Evolutionary conservation across 2,113 vertebrate genomes (phyloP).

Genomic region (Cynopterus brachyotis): DNA sequence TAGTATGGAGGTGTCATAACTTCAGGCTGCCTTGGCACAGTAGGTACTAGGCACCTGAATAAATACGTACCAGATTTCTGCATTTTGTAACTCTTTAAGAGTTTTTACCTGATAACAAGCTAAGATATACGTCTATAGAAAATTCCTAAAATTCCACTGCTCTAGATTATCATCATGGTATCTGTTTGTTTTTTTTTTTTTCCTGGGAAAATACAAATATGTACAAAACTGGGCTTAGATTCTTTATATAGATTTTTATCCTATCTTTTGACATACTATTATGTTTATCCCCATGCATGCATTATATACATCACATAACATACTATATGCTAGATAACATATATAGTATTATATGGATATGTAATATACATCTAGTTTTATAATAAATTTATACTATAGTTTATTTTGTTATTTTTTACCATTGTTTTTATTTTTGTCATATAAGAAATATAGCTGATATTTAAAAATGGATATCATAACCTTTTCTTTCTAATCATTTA

Average conservation of each 20-base stretch:
- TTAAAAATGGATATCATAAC: not conserved
- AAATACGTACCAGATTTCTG: not conserved
- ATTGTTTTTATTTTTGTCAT: not conserved
- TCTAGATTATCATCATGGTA: not conserved
- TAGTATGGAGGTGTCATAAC: not conserved
- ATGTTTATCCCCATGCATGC: not conserved
- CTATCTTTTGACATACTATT: not conserved
- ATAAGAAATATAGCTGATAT: not conserved
- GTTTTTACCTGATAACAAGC: not conserved
- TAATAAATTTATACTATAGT: not conserved
- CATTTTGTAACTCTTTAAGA: not conserved
- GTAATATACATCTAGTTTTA: not conserved
- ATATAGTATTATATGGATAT: not conserved
- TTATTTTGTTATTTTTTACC: not conserved
- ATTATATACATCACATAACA: too few relatives aligned
- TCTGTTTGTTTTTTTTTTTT: not conserved
- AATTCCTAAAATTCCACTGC: not conserved
- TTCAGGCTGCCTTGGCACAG: not conserved
- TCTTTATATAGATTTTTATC: not conserved
- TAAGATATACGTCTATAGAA: not conserved
- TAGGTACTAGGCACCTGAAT: not conserved
- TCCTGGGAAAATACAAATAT: not conserved
- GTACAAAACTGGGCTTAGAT: not conserved
- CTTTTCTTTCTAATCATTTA: not conserved
- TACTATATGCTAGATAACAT: too few relatives aligned